Evolutionary conservation across 2,113 vertebrate genomes (phyloP), one percentile per base, ranked within the genome.

Genomic region (Centropus unirufus): DNA sequence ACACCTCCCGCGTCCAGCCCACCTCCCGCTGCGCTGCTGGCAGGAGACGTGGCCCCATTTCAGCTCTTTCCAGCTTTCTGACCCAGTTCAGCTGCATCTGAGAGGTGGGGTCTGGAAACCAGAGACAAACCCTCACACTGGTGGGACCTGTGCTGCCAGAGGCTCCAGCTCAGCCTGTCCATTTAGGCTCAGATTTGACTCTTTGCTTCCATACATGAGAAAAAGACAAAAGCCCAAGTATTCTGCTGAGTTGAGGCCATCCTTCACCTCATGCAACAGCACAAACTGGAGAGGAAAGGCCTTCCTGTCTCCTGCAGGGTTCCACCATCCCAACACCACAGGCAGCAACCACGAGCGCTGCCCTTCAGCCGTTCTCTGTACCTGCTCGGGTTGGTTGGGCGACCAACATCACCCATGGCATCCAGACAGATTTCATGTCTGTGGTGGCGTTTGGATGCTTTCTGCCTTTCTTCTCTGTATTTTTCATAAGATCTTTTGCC

Each of bases 61-160:
- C 62, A 10, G 49, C 8, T 42, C 79, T 23, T 69, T 78, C 34
- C 96, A 95, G 73, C 86, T 83, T 59, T 72, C 80, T 69, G 91
- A 92, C 89, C 80, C 89, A 29, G 86, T 46, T 84, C 64, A 75
- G 74, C 92, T 67, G 55, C 1, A 0, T 14, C 63, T 40, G 83
- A 82, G 64, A 93, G 9, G 1, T 49, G 91, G 93, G 69, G 5
- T 74, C 81, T 93, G 96, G 62, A 91, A 91, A 69, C 49, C 87
- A 91, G 62, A 75, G 39, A 64, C 78, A 62, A 80, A 13, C 67
- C 49, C 46, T 85, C 3, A 6, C 42, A 83, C 74, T 12, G 58
- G 40, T 36, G 58, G 83, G 51, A 80, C 67, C 49, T 90, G 66
- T 57, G 36, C 30, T 85, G 82, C 78, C 82, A 83, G 36, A 86